These are phyloP conservation scores for Hartigia nigra DNA, from an alignment of 2,888 invertebrate genomes.

Conservation along the genomic window DNA sequence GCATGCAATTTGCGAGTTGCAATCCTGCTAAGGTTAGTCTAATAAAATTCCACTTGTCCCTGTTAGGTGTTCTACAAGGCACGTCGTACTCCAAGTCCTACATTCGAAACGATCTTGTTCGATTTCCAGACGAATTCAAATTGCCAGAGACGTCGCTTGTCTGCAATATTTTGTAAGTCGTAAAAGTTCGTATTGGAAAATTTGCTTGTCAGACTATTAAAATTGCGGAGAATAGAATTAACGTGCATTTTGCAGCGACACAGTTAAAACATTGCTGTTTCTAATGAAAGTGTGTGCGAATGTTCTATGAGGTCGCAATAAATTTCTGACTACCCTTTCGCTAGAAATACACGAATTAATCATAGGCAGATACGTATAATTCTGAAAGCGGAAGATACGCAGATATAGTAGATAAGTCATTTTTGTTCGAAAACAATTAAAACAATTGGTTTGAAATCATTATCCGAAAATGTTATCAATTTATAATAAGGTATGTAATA, in stretches of 20 bases:
- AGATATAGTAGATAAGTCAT: not conserved
- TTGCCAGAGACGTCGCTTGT: not conserved
- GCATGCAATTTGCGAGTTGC: slow-evolving; percentile 42
- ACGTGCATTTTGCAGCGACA: not conserved
- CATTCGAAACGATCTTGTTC: not conserved
- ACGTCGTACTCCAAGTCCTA: not conserved
- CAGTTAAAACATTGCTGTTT: not conserved
- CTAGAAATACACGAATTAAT: slow-evolving; percentile 4
- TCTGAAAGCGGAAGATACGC: not conserved
- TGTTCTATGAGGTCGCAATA: not conserved
- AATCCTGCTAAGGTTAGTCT: slow-evolving; percentile 28
- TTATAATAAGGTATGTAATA: not conserved
- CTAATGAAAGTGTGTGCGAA: not conserved
- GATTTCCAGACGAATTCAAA: not conserved
- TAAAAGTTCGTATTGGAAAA: not conserved
- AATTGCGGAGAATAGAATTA: not conserved
- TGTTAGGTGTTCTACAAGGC: slow-evolving; percentile 9
- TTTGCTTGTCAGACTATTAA: not conserved
- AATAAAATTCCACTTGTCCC: slow-evolving; percentile 26
- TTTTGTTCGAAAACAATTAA: not conserved
- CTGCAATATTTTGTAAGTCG: not conserved
- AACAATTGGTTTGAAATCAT: not conserved
- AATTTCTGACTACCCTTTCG: not conserved
- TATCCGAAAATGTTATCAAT: not conserved
- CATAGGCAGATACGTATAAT: not conserved